Conservation (phyloP, 2,113 vertebrate species). For the Canis aureus region DNA sequence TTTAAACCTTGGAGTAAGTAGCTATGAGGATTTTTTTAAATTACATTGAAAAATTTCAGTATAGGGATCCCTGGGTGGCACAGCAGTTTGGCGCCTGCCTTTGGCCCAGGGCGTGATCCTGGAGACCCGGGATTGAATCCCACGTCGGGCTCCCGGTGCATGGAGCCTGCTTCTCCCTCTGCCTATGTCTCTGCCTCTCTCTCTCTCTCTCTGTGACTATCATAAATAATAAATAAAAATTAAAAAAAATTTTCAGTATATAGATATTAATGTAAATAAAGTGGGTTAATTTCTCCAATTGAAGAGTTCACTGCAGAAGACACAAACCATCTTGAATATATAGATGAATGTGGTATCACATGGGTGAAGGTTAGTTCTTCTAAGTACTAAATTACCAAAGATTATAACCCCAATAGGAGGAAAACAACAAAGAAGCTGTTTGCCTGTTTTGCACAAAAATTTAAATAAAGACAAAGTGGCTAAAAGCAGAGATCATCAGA, state of each 20-base stretch:
- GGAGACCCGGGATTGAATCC: no score
- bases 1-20: not conserved
- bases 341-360: not conserved
- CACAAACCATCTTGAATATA: not conserved
- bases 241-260: not conserved
- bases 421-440: not conserved
- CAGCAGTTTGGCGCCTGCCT: no score
- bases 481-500: not conserved
- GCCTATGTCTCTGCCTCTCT: no score
- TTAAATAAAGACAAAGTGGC: slow-evolving; percentile 20
- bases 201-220: no score
- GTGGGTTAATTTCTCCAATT: not conserved
- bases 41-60: not conserved
- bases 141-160: no score
- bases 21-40: not conserved
- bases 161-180: no score
- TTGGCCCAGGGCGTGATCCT: no score
- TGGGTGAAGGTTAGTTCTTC: not conserved
- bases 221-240: no score
- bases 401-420: not conserved
- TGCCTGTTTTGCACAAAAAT: not conserved
- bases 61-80: no score
- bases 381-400: not conserved
- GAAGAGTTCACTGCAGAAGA: not conserved
- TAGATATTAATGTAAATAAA: not conserved